Base-by-base conservation (phyloP, 2,113 vertebrate species). In the Xenus cinereus region DNA sequence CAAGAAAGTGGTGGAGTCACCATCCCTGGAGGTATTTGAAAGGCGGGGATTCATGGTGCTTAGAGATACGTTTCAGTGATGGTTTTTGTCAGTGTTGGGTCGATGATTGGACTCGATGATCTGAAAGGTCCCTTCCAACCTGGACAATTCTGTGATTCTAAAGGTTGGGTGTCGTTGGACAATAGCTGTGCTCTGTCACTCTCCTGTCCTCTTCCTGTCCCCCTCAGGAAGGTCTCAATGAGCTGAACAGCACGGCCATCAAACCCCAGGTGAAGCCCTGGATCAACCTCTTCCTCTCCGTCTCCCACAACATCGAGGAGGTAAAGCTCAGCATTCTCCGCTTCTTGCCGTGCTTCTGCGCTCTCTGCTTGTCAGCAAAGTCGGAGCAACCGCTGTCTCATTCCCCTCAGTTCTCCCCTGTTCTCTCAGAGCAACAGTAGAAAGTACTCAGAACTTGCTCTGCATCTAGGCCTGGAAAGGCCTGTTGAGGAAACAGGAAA, bases 301-400 rank as follows among this genome's bases (percentile, higher is more conserved):
- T 99, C 96, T 99, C 99, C 35, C 99, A 99, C 97, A 99, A 99
- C 97, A 99, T 99, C 0, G 99, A 99, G 95, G 99, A 99, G 99
- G 99, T 99, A 96, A 97, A 97, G 66, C 77, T 85, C 50, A 20
- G 50, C 9, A 1, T 46, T 56, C 83, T 75, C 60, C 23, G 10
- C 57, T 88, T 60, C 64, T 6, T 2, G 48, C 45, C 3, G 1
- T 46, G 7, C 43, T 53, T 32, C 45, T 23, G 37, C 24, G 8
- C 28, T 23, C 39, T 69, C 32, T 10, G 0, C 59, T 53, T 59
- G 19, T 67, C 86, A 51, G 43, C 48, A 27, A 78, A 53, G 15
- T 67, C 50, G 26, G 37, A 88, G 59, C 46, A 73, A 33, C 19
- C 0, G 0, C n/a, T 48, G 7, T 39, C 68, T 71, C 57, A 3